phyloP scores from a whole-genome alignment of 2,113 vertebrate species.

The Anhinga anhinga region DNA sequence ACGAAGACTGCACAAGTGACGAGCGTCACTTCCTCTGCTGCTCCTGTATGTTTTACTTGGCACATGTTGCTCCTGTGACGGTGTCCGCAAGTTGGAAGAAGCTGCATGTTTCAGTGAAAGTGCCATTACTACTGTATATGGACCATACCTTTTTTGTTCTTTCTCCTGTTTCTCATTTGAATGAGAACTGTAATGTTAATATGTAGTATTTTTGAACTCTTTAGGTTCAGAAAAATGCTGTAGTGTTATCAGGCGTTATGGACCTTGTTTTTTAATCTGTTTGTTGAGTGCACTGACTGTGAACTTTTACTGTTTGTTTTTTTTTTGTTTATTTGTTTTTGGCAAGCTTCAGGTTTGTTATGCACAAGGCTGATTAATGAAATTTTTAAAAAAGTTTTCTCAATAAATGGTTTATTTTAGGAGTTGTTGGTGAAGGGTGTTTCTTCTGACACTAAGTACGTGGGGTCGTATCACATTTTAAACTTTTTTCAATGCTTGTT shows the following conservation, averaged over 20 bases:
- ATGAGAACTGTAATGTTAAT: constrained; percentile 70
- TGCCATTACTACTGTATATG: constrained; percentile 87
- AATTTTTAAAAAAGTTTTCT: constrained; percentile 71
- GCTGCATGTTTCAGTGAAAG: constrained; percentile 82
- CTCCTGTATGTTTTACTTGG: constrained; percentile 76
- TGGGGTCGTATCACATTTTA: not conserved
- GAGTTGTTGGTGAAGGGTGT: constrained; percentile 45
- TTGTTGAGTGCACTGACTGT: constrained; percentile 81
- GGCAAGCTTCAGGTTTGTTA: constrained; percentile 77
- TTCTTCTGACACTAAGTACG: not conserved
- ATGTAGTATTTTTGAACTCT: constrained; percentile 69
- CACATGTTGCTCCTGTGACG: constrained; percentile 80
- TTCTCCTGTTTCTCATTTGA: constrained; percentile 54
- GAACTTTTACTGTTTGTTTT: constrained; percentile 62
- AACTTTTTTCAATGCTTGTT: not conserved
- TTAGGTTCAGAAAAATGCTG: constrained; percentile 70
- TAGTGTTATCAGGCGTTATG: constrained; percentile 70
- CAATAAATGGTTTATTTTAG: constrained; percentile 91
- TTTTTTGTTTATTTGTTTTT: constrained; percentile 69
- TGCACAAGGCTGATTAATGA: constrained; percentile 74
- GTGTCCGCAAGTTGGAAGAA: constrained; percentile 83
- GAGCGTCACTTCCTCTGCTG: constrained; percentile 81
- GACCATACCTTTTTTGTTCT: constrained; percentile 68
- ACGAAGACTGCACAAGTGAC: constrained; percentile 77
- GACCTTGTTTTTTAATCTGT: constrained; percentile 72